Evolutionary conservation across 2,888 invertebrate genomes (phyloP), one percentile per base, ranked within the genome.

Genomic region (Pyralis farinalis): DNA sequence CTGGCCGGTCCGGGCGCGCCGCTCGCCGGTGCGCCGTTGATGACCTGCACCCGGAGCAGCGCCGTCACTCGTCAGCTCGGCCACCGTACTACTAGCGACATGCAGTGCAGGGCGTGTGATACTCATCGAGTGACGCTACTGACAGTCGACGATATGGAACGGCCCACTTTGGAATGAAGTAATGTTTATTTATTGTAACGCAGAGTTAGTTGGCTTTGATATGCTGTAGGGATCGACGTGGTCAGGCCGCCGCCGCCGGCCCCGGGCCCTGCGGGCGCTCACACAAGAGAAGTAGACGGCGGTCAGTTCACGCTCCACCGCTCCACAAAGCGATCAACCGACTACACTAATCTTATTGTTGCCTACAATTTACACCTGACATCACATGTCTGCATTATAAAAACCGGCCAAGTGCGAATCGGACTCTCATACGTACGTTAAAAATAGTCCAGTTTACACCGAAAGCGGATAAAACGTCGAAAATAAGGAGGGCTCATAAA

Each of bases 11-110:
- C 53, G 40, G 53, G 51, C 51, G 66, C 49, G 46, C 57, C 57
- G 41, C 52, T 22, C 64, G 49, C 60, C 39, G 83, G 78, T 46
- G 74, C 67, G 10, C 84, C 82, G 70, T 86, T 86, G 71, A 86
- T 86, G 64, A 86, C 87, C 86, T 86, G 80, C 65, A 35, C 35
- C 32, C 16, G 29, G 34, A 35, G 16, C 34, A 29, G 16, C 21
- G 22, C 34, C 12, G 10, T 16, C 42, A 34, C 35, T 27, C 20
- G 25, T 31, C 12, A 37, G 39, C 35, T 39, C 37, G 9, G 16
- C 7, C 21, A 11, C 11, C 12, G 11, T 27, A n/a, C 44, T 38
- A 33, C 30, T 30, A 20, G 25, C 22, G 22, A 29, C 20, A 37
- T 37, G 36, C 28, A 28, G 10, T 20, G 36, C 29, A 7, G 4